Evolutionary conservation across 2,888 invertebrate species (phyloP).

Genomic region (Leptura quadrifasciata): DNA sequence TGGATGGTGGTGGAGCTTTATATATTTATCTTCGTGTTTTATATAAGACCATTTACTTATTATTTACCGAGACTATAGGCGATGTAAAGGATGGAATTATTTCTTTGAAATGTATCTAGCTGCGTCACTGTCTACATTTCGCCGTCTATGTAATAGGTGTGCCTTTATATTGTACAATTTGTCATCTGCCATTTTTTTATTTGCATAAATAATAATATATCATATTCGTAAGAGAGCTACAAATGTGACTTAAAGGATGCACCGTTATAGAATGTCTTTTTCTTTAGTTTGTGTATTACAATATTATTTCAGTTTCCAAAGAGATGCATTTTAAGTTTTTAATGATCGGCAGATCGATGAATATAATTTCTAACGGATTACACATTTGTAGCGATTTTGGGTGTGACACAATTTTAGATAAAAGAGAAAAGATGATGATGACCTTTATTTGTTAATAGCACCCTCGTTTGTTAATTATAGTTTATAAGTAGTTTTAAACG

Average conservation of each 20-base stretch:
- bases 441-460: slow-evolving; percentile 32
- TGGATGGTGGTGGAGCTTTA: neutral
- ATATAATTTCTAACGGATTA: neutral
- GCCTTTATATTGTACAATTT: slow-evolving; percentile 73
- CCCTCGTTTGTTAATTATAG: slow-evolving; percentile 28
- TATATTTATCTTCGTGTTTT: neutral
- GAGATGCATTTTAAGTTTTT: neutral
- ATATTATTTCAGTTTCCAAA: slow-evolving; percentile 8
- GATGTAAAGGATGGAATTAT: neutral
- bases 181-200: slow-evolving; percentile 56
- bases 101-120: slow-evolving; percentile 10
- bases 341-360: neutral
- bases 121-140: slow-evolving; percentile 27
- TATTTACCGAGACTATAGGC: neutral
- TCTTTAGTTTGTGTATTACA: neutral
- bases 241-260: slow-evolving; percentile 18
- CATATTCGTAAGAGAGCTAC: slow-evolving; percentile 19
- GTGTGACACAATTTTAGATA: neutral
- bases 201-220: slow-evolving; percentile 35
- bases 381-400: slow-evolving; percentile 27
- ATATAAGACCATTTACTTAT: neutral
- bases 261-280: neutral
- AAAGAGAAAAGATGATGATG: neutral
- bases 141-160: slow-evolving; percentile 70
- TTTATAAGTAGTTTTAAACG: slow-evolving; percentile 31